Evolutionary conservation across 2,113 vertebrate species (phyloP).

Genomic region (Lasiurus borealis): DNA sequence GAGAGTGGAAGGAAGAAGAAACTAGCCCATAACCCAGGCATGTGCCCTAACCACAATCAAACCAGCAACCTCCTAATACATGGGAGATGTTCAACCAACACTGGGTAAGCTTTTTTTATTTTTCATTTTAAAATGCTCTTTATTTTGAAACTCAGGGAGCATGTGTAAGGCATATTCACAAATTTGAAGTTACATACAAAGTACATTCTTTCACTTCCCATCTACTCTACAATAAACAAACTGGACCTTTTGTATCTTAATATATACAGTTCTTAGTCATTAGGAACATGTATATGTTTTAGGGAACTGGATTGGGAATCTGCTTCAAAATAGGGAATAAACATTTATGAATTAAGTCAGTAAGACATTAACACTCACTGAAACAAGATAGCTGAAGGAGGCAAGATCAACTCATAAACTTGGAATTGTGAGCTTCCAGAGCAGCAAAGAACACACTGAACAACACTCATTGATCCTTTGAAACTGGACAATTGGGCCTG

Average conservation of each 20-base stretch:
- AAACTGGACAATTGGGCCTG: too few relatives aligned
- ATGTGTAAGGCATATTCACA: constrained; percentile 35
- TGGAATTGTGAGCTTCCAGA: background rate
- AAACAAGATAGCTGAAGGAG: background rate
- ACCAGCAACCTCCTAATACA: too few relatives aligned
- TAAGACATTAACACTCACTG: constrained; percentile 20
- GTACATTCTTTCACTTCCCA: background rate
- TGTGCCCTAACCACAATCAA: too few relatives aligned
- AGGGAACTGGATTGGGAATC: background rate
- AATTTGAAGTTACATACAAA: background rate
- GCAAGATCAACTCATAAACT: background rate
- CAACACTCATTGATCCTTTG: background rate
- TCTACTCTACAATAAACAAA: background rate
- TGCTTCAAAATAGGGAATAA: background rate
- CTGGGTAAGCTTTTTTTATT: background rate
- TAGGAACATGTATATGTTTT: background rate
- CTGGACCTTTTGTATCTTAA: background rate
- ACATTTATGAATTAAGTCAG: background rate
- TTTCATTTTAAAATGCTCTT: constrained; percentile 48
- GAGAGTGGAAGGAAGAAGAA: too few relatives aligned
- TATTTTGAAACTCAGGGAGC: constrained; percentile 58
- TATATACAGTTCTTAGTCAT: background rate
- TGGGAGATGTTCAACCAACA: too few relatives aligned
- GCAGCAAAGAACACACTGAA: background rate
- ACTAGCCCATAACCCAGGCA: too few relatives aligned